A percentile compares a stretch with the other conserved stretches of the same genome.
Evolutionary conservation across 2,113 vertebrate genomes (phyloP).

Genomic region (Leptobrachium ailaonicum): DNA sequence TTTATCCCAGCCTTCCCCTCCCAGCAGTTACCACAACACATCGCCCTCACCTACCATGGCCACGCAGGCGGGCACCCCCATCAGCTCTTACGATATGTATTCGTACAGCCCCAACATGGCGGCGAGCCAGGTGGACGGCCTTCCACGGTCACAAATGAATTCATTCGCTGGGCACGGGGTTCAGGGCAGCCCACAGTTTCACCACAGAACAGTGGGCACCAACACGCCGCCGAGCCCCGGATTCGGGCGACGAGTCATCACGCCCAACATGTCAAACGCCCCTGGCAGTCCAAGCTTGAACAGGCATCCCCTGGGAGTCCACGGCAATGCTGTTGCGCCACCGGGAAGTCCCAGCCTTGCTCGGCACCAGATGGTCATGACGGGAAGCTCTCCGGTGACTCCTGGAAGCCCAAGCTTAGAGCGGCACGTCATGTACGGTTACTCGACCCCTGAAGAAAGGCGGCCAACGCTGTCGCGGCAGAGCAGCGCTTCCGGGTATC

Average conservation of each 20-base stretch:
- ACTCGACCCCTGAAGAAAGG: conserved; percentile 84
- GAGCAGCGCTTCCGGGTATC: conserved; percentile 91
- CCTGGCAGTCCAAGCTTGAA: conserved; percentile 55
- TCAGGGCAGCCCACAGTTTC: conserved; percentile 74
- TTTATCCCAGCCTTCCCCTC: conserved; percentile 65
- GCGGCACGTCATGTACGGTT: conserved; percentile 77
- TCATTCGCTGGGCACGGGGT: conserved; percentile 64
- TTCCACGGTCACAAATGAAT: conserved; percentile 60
- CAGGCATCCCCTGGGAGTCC: conserved; percentile 54
- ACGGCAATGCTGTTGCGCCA: conserved; percentile 53
- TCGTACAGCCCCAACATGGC: conserved; percentile 56
- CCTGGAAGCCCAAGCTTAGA: conserved; percentile 85
- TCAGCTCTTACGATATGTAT: conserved; percentile 53
- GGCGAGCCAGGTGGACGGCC: conserved; percentile 56
- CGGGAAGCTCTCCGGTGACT: conserved; percentile 64
- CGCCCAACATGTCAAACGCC: conserved; percentile 60
- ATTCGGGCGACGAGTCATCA: conserved; percentile 66
- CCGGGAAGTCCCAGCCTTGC: conserved; percentile 84
- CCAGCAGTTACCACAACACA: conserved; percentile 71
- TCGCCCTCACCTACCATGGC: conserved; percentile 58
- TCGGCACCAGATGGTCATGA: conserved; percentile 65
- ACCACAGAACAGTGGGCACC: conserved; percentile 74
- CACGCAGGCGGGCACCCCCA: conserved; percentile 56
- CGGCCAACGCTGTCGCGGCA: conserved; percentile 84
- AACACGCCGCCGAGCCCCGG: conserved; percentile 71